Evolutionary conservation across 2,113 vertebrate genomes (phyloP).

Genomic region (Perccottus glenii): DNA sequence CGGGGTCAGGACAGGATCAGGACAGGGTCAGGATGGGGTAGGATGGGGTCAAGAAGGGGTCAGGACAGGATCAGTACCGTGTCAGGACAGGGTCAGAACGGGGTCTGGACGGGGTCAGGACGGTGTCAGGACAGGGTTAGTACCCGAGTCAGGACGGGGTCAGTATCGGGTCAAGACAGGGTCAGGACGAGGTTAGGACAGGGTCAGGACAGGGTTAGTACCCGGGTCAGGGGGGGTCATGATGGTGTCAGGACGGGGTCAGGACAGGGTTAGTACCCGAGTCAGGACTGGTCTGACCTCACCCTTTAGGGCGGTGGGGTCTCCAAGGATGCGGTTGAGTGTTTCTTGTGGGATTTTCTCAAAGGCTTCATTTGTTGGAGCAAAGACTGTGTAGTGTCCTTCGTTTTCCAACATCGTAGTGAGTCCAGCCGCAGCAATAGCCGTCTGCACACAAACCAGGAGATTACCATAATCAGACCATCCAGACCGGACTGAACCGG

Average conservation of each 20-base stretch:
- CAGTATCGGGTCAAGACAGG: neutral
- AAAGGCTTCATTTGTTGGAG: constrained; percentile 95
- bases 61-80: neutral
- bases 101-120: no score
- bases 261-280: neutral
- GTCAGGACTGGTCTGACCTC: constrained; percentile 17
- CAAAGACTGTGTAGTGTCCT: constrained; percentile 91
- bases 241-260: neutral
- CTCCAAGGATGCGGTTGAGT: constrained; percentile 90
- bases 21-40: neutral
- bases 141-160: neutral
- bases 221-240: neutral
- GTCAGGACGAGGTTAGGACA: neutral
- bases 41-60: neutral
- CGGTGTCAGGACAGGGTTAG: neutral
- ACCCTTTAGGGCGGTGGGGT: constrained; percentile 94
- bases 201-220: neutral
- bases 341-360: constrained; percentile 91
- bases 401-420: constrained; percentile 83
- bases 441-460: constrained; percentile 77
- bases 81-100: neutral
- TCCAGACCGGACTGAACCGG: no score
- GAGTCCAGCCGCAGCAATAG: constrained; percentile 90
- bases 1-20: neutral
- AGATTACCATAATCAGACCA: neutral